Evolutionary conservation across 2,888 invertebrate genomes (phyloP), one percentile per base, ranked within the genome.

Genomic region (Nymphalis polychloros): DNA sequence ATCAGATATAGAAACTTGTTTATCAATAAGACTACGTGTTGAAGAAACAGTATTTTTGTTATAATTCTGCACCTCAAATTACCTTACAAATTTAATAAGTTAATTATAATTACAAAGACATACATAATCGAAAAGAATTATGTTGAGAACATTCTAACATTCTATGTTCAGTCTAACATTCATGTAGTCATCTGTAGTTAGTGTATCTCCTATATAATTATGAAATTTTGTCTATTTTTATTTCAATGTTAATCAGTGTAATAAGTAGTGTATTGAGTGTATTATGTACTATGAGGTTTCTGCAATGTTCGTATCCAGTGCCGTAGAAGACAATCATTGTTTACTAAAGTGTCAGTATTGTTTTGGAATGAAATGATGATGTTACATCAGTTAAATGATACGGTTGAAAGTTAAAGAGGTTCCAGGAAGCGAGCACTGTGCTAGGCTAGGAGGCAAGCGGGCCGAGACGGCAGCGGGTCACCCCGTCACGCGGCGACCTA

Each of bases 1-100:
- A 85, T 87, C 87, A 83, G 85, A 85, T 84, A 84, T 88, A 88
- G 83, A 84, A 88, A 89, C 85, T 87, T 88, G 88, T 90, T 90
- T 90, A 89, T 89, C 89, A 88, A 87, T 88, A 88, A 62, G 61
- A 27, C 63, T 60, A 41, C 70, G 53, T 68, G 68, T 59, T 68
- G 59, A 64, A 64, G 62, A 55, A 64, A 66, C 63, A 64, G 68
- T 72, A 57, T 70, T 71, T 57, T 72, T 59, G 63, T 64, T 68
- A 6, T 55, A 23, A 60, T 46, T 64, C n/a, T 41, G 19, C 57
- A n/a, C 5, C 10, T 19, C 19, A 41, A 6, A 41, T 41, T 35
- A n/a, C 49, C 19, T 41, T 41, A 41, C 13, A 27, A 27, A 31
- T 31, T 41, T 13, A 13, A 41, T 3, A 41, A 10, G 41, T 4